Evolutionary conservation across 2,797 vertebrate genomes (phyloP).

Genomic region (Myotis pilosus): DNA sequence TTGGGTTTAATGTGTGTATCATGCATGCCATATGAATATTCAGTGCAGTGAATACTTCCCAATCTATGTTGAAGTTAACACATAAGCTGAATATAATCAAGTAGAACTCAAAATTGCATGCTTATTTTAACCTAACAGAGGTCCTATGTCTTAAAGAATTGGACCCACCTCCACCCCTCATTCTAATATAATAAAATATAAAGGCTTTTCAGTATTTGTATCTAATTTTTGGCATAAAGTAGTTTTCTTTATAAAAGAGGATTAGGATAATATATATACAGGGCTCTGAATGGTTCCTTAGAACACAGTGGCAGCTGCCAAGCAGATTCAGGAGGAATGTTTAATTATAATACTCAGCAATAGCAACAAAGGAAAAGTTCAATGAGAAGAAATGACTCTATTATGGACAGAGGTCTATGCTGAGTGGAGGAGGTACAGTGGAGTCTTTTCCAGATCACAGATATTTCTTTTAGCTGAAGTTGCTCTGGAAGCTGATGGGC

Average conservation of each 20-base stretch:
- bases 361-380: slow-evolving; percentile 74
- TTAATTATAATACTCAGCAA: slow-evolving; percentile 67
- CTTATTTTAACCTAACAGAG: slow-evolving; percentile 61
- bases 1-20: slow-evolving; percentile 87
- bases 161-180: not conserved
- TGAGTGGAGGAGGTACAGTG: slow-evolving; percentile 24
- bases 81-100: slow-evolving; percentile 74
- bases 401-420: not conserved
- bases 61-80: slow-evolving; percentile 80
- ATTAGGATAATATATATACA: slow-evolving; percentile 68
- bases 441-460: not conserved
- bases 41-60: slow-evolving; percentile 80
- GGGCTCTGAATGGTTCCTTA: slow-evolving; percentile 71
- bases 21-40: slow-evolving; percentile 85
- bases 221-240: slow-evolving; percentile 68
- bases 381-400: slow-evolving; percentile 65
- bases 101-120: slow-evolving; percentile 71
- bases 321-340: slow-evolving; percentile 72
- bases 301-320: slow-evolving; percentile 69
- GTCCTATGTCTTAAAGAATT: slow-evolving; percentile 52
- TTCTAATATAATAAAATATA: slow-evolving; percentile 50
- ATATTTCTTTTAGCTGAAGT: not conserved
- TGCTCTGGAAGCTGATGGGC: not conserved
- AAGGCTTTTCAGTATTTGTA: slow-evolving; percentile 48
- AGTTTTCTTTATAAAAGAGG: slow-evolving; percentile 62